Percentiles rank a stretch among this genome's conserved stretches.
These are phyloP conservation scores for Hydrozoanthus tunicans DNA, from an alignment of 64 coral and sea anemone genomes.

Conservation along the genomic window DNA sequence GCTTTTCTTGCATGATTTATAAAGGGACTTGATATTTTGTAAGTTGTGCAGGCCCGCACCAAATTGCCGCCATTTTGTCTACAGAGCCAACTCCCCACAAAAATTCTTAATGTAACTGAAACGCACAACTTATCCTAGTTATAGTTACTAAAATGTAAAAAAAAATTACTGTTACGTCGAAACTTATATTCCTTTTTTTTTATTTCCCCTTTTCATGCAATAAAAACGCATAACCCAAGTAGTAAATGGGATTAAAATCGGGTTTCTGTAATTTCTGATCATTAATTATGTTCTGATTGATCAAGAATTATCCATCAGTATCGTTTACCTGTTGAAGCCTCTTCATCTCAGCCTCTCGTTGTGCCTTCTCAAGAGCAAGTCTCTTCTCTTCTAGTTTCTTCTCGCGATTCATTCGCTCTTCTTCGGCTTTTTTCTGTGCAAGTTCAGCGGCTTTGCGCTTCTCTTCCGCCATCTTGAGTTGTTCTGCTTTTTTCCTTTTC, in stretches of 20 bases:
- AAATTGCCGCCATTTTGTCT: too few species aligned
- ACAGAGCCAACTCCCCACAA: too few species aligned
- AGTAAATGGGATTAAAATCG: too few species aligned
- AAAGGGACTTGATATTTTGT: too few species aligned
- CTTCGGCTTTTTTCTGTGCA: slow-evolving; percentile 44
- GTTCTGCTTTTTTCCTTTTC: slow-evolving; percentile 49
- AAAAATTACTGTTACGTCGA: not conserved
- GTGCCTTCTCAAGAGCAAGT: slow-evolving; percentile 73
- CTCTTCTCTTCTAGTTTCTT: slow-evolving; percentile 50
- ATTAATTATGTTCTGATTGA: too few species aligned
- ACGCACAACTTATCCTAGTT: too few species aligned
- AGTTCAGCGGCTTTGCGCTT: slow-evolving; percentile 65
- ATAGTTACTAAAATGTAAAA: too few species aligned
- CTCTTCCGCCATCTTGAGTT: slow-evolving; percentile 37
- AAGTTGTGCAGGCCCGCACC: too few species aligned
- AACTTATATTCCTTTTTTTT: slow-evolving; percentile 12
- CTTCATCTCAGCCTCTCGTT: slow-evolving; percentile 77
- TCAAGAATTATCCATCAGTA: not conserved
- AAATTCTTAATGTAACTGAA: too few species aligned
- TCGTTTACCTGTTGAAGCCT: slow-evolving; percentile 70
- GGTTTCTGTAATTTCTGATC: too few species aligned
- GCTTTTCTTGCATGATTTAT: too few species aligned
- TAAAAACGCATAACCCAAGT: too few species aligned
- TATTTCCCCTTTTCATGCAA: slow-evolving; percentile 37
- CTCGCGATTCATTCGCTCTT: slow-evolving; percentile 32